Conservation (phyloP, 2,797 vertebrate species). For the Rallus crepitans region DNA sequence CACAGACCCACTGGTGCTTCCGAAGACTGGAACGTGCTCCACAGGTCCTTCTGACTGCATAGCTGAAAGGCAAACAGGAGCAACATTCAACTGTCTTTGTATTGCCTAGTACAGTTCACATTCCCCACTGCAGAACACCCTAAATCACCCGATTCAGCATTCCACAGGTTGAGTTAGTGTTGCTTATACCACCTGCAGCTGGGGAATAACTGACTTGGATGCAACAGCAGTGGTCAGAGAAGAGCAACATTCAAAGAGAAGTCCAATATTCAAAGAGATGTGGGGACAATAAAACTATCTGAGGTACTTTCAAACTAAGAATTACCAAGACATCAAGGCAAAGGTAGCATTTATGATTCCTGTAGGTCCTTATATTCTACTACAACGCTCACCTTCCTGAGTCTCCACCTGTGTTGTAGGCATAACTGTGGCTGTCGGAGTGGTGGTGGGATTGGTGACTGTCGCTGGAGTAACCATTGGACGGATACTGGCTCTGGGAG, state of each 20-base stretch:
- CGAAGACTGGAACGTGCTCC: slow-evolving; percentile 95
- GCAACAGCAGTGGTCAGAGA: background rate
- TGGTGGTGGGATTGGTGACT: slow-evolving; percentile 90
- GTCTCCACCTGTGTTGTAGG: slow-evolving; percentile 97
- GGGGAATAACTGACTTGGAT: background rate
- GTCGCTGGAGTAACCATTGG: slow-evolving; percentile 97
- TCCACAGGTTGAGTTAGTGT: background rate
- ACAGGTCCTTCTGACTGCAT: slow-evolving; percentile 92
- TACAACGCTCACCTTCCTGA: slow-evolving; percentile 88
- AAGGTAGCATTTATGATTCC: background rate
- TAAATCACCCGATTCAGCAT: background rate
- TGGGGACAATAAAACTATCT: background rate
- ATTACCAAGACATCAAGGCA: background rate
- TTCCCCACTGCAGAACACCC: background rate
- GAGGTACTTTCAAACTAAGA: background rate
- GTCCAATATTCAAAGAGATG: background rate
- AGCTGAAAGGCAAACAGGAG: slow-evolving; percentile 76
- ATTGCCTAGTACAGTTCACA: background rate
- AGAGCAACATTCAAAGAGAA: background rate
- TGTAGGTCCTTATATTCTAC: background rate
- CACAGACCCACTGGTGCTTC: slow-evolving; percentile 93
- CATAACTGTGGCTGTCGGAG: slow-evolving; percentile 98
- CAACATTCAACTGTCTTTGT: background rate
- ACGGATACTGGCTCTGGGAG: slow-evolving; percentile 97
- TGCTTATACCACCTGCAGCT: background rate